Base-by-base conservation (phyloP, 2,888 invertebrate genomes). In the Oligia latruncula region DNA sequence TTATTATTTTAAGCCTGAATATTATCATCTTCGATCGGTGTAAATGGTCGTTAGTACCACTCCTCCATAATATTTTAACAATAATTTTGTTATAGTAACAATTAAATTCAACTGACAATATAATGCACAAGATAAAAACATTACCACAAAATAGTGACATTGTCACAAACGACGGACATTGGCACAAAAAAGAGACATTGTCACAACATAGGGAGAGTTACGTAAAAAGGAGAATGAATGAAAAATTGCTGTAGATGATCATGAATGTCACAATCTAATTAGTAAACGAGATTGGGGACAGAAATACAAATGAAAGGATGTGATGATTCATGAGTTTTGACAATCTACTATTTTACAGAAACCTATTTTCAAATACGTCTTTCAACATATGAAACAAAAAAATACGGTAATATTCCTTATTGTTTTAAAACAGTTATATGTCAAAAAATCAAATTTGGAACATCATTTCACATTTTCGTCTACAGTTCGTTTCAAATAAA, bases 401-500 rank as follows among this genome's bases (percentile, higher is more conserved):
- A 49, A 49, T 5, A 20, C 40, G 0, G 62, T 68, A 52, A 72
- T 29, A 17, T 65, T 60, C 43, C 52, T 43, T 64, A 15, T 46
- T 15, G 0, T 13, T 23, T 23, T 35, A 23, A 60, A 46, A 43
- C 23, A 52, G 5, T 40, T 52, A 29, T 81, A 82, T 85, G 74
- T 81, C 81, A 85, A 60, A 49, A 46, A 49, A 15, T 70, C 85
- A 15, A 70, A 81, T 82, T 82, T 73, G n/a, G 9, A 67, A 79
- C 55, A 43, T 84, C 40, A 35, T 17, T 58, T 84, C 67, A 84
- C 67, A 82, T 82, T 80, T 49, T 68, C 1, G 8, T 43, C 0
- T 35, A 20, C 11, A 4, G 29, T 29, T 29, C 29, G 29, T 1
- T 1, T 29, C 29, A 29, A 29, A 29, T 29, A 29, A 29, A 1